Percentiles rank a stretch among this genome's conserved stretches.
These are phyloP conservation scores for Smithornis capensis DNA, from an alignment of 2,113 vertebrate genomes.

Conservation along the genomic window DNA sequence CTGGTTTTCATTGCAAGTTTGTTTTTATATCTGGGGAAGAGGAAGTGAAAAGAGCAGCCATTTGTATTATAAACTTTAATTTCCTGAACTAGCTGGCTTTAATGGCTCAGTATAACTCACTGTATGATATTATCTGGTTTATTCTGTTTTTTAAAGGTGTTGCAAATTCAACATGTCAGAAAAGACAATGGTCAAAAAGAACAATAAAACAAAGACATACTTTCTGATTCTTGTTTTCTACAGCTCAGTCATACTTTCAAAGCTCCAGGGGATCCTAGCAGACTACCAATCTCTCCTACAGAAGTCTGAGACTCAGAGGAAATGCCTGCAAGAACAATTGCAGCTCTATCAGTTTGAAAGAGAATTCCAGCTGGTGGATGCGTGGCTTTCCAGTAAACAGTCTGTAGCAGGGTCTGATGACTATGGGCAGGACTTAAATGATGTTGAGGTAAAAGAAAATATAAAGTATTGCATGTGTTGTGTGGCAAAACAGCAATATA, in stretches of 20 bases:
- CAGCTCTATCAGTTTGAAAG: constrained; percentile 81
- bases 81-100: not conserved
- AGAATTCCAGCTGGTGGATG: constrained; percentile 79
- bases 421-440: constrained; percentile 85
- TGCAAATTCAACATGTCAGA: not conserved
- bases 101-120: not conserved
- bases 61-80: not conserved
- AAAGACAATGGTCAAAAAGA: not conserved
- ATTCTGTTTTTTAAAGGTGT: not conserved
- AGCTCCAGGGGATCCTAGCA: constrained; percentile 64
- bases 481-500: not conserved
- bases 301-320: constrained; percentile 65
- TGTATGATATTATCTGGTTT: not conserved
- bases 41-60: not conserved
- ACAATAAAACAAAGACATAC: not conserved
- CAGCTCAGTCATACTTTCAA: constrained; percentile 72
- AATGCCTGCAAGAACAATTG: constrained; percentile 75
- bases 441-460: constrained; percentile 77
- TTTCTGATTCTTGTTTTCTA: constrained; percentile 17
- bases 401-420: constrained; percentile 77
- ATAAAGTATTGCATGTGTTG: not conserved
- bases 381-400: constrained; percentile 81
- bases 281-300: constrained; percentile 70
- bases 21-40: not conserved
- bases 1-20: not conserved